Percentiles rank a stretch among this genome's conserved stretches.
phyloP scores from a whole-genome alignment of 2,797 vertebrate genomes.

The Sebastes nivosus region DNA sequence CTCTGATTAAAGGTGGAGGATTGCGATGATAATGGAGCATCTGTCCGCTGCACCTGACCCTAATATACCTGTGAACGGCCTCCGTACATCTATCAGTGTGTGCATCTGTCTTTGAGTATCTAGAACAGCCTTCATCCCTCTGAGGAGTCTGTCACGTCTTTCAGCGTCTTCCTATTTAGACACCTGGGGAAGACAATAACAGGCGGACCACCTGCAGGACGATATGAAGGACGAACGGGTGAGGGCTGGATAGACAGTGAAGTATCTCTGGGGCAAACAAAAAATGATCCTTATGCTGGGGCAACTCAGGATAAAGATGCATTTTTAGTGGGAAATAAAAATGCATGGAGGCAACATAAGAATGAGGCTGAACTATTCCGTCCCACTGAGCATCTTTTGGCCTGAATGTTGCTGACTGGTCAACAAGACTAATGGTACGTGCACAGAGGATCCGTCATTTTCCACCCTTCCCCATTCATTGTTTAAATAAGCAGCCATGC shows the following conservation, averaged over 20 bases:
- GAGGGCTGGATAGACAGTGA: constrained; percentile 4
- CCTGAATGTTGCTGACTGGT: not conserved
- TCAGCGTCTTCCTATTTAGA: constrained; percentile 61
- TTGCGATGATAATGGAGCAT: constrained; percentile 19
- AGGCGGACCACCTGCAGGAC: constrained; percentile 61
- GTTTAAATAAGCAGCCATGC: not conserved
- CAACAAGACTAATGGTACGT: not conserved
- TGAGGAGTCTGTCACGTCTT: constrained; percentile 46
- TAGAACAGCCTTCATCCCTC: constrained; percentile 17
- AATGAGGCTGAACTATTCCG: not conserved
- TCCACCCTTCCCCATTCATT: no score
- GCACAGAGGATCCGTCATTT: not conserved
- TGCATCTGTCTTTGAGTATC: constrained; percentile 21
- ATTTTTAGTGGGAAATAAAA: not conserved
- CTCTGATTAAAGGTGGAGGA: constrained; percentile 47
- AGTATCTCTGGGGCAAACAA: not conserved
- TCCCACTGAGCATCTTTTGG: not conserved
- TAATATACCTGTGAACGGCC: constrained; percentile 29
- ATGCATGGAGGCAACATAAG: not conserved
- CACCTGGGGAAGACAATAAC: constrained; percentile 52
- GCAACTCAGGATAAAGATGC: not conserved
- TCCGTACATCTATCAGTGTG: constrained; percentile 8
- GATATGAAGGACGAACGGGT: constrained; percentile 1
- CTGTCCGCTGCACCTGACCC: constrained; percentile 57
- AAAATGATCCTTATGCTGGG: rapidly evolving